Evolutionary conservation across 2,113 vertebrate species (phyloP).

Genomic region (Tretioscincus oriximinensis): DNA sequence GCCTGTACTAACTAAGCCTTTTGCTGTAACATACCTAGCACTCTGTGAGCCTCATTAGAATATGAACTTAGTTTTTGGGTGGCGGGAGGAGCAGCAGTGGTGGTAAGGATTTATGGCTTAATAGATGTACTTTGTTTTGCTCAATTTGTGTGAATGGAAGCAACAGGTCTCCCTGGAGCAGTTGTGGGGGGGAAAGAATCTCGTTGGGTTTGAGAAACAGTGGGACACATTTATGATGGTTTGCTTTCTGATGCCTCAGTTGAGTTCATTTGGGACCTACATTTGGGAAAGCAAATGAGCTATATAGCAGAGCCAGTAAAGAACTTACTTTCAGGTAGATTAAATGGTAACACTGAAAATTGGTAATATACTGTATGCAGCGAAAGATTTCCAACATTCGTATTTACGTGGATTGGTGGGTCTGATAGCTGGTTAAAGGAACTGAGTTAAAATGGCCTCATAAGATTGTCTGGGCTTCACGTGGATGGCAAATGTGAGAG

Average conservation of each 20-base stretch:
- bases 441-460: neutral
- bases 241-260: neutral
- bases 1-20: conserved; percentile 59
- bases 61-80: conserved; percentile 36
- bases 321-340: no score
- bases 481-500: neutral
- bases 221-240: neutral
- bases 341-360: no score
- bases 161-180: neutral
- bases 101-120: conserved; percentile 34
- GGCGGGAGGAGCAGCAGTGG: neutral
- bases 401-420: no score
- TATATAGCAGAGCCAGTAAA: neutral
- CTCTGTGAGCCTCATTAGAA: conserved; percentile 46
- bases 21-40: conserved; percentile 58
- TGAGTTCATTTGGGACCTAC: neutral
- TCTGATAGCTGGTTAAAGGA: neutral
- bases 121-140: conserved; percentile 51
- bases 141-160: conserved; percentile 42
- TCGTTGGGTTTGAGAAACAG: neutral
- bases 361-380: no score
- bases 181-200: conserved; percentile 2
- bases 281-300: neutral
- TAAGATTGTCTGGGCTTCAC: neutral
- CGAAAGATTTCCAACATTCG: no score